A percentile compares a stretch with the other conserved stretches of the same genome.
These are phyloP conservation scores for Cheilosia scutellata DNA, from an alignment of 2,888 invertebrate genomes.

Conservation along the genomic window DNA sequence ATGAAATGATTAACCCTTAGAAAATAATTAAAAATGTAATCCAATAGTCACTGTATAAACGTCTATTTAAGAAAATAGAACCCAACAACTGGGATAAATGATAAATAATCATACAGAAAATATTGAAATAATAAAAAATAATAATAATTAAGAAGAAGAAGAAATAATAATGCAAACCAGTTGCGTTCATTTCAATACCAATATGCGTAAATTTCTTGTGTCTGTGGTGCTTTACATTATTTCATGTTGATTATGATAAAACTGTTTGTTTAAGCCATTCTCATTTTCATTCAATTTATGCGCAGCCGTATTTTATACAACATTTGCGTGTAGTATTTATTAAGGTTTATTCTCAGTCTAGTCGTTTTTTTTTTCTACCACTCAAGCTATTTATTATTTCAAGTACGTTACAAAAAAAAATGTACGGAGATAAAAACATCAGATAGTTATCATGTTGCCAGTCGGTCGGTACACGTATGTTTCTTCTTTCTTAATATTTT, in stretches of 20 bases:
- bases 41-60: conserved; percentile 11
- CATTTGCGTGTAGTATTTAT: conserved; percentile 3
- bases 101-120: conserved; percentile 24
- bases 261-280: conserved; percentile 7
- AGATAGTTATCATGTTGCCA: conserved; percentile 15
- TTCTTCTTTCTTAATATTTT: conserved; percentile 5
- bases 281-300: neutral
- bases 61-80: conserved; percentile 1
- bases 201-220: neutral
- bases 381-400: neutral
- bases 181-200: conserved; percentile 30
- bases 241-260: conserved; percentile 22
- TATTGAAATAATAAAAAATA: neutral
- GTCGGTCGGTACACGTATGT: neutral
- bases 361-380: conserved; percentile 15
- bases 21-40: conserved; percentile 8
- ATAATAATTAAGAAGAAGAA: neutral
- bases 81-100: conserved; percentile 32
- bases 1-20: conserved; percentile 14
- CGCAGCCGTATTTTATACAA: conserved; percentile 16
- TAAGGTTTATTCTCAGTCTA: conserved; percentile 44
- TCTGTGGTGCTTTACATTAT: neutral
- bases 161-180: conserved; percentile 28
- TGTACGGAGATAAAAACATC: neutral
- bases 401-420: conserved; percentile 5